Evolutionary conservation across 2,888 invertebrate genomes (phyloP), one percentile per base, ranked within the genome.

Genomic region (Metallyticus violacea): DNA sequence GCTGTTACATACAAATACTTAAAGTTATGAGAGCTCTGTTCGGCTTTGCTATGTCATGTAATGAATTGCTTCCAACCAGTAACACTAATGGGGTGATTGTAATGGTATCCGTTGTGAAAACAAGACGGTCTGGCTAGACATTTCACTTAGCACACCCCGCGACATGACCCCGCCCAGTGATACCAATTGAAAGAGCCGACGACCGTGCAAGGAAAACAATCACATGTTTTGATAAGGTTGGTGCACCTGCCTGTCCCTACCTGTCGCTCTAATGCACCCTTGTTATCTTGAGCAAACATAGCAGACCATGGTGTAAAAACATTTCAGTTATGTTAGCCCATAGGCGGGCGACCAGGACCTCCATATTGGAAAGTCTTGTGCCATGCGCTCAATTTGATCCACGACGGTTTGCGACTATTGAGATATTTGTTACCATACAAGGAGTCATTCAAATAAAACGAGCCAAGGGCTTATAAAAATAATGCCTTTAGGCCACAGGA

Each of bases 21-120:
- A n/a, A n/a, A n/a, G n/a, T n/a, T n/a, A n/a, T n/a, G n/a, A n/a
- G n/a, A n/a, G n/a, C n/a, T n/a, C n/a, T n/a, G n/a, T n/a, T n/a
- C n/a, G n/a, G n/a, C n/a, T n/a, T n/a, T n/a, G n/a, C n/a, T n/a
- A n/a, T n/a, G n/a, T n/a, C n/a, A n/a, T n/a, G n/a, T n/a, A 91
- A 1, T 91, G 91, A 85, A 84, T 62, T 62, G 40, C 40, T 9
- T 62, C 15, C 22, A 15, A 15, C 22, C 9, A 62, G 9, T 62
- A 15, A 9, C 40, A 15, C 9, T 15, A 62, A 22, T 62, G 40
- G 22, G 9, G 40, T 62, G 9, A 62, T 9, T 15, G 40, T 62
- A 62, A 62, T 40, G 40, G 40, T 40, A 40, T 9, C 40, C 40
- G 15, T 15, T 9, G 22, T 22, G 40, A n/a, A n/a, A n/a, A n/a